These are phyloP conservation scores for Drosophila fuyamai DNA, from an alignment of 1,140 invertebrate genomes.

Conservation along the genomic window DNA sequence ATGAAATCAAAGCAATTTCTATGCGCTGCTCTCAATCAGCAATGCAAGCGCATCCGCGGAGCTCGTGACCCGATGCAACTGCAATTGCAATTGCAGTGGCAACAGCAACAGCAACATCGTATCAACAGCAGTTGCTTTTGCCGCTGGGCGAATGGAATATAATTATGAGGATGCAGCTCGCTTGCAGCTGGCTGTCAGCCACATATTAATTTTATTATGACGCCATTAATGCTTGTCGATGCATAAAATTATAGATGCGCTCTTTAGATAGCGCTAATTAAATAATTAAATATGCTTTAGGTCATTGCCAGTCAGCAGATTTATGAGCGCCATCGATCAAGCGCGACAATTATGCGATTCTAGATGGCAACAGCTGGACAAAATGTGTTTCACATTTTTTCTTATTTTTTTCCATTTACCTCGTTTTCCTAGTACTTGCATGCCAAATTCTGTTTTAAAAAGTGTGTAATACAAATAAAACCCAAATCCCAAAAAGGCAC, in stretches of 20 bases:
- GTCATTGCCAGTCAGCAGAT: slow-evolving; percentile 58
- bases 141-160: slow-evolving; percentile 12
- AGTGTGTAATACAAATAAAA: slow-evolving; percentile 20
- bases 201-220: slow-evolving; percentile 76
- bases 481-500: slow-evolving; percentile 29
- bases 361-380: slow-evolving; percentile 51
- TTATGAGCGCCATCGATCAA: slow-evolving; percentile 74
- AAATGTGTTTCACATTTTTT: slow-evolving; percentile 27
- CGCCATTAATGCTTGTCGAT: slow-evolving; percentile 74
- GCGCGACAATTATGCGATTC: slow-evolving; percentile 68
- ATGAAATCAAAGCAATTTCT: slow-evolving; percentile 53
- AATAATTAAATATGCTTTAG: slow-evolving; percentile 83
- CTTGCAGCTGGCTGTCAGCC: slow-evolving; percentile 47
- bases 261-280: slow-evolving; percentile 80
- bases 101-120: slow-evolving; percentile 3
- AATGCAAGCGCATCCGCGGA: slow-evolving; percentile 28
- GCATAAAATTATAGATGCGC: slow-evolving; percentile 80
- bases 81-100: background rate
- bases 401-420: slow-evolving; percentile 9
- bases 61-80: slow-evolving; percentile 25
- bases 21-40: slow-evolving; percentile 34
- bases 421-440: background rate
- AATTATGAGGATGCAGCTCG: slow-evolving; percentile 55
- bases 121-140: slow-evolving; percentile 10
- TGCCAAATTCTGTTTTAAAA: slow-evolving; percentile 3